A percentile compares a stretch with the other conserved stretches of the same genome.
Conservation (phyloP, 2,888 invertebrate genomes). For the Conops quadrifasciatus region DNA sequence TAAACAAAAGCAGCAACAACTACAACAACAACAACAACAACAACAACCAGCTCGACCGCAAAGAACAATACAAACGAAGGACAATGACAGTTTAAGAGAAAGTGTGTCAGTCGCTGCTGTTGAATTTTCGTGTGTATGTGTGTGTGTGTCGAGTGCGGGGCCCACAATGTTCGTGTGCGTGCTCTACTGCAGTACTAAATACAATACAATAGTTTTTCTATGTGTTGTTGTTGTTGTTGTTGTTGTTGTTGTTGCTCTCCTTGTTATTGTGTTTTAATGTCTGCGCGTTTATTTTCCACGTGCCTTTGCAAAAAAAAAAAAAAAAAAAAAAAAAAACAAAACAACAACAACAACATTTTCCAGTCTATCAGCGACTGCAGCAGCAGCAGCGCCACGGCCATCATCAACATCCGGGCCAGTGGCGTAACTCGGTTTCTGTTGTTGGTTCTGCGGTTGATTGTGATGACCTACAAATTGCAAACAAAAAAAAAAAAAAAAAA, state of each 20-base stretch:
- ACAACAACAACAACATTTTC: too few species aligned
- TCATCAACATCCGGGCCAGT: too few species aligned
- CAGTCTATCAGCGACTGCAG: too few species aligned
- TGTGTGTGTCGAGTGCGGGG: neutral
- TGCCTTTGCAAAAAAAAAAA: neutral
- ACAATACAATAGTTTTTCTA: constrained; percentile 5
- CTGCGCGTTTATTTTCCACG: neutral
- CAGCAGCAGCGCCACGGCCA: too few species aligned
- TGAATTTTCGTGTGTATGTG: constrained; percentile 1
- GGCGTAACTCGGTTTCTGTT: too few species aligned
- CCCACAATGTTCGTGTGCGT: neutral
- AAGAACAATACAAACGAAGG: constrained; percentile 32
- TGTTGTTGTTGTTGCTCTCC: neutral
- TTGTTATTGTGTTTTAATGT: neutral
- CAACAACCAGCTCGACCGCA: constrained; percentile 13
- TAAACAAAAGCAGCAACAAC: neutral
- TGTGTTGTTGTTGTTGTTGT: neutral
- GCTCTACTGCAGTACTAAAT: neutral
- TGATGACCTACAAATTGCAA: too few species aligned
- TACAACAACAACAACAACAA: constrained; percentile 9
- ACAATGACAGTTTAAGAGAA: constrained; percentile 23
- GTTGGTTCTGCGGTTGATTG: too few species aligned
- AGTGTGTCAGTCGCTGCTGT: constrained; percentile 20
- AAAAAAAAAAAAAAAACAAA: too few species aligned
- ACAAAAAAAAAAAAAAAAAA: too few species aligned